phyloP scores from a whole-genome alignment of 2,113 vertebrate genomes.

The Bostrychus sinensis region DNA sequence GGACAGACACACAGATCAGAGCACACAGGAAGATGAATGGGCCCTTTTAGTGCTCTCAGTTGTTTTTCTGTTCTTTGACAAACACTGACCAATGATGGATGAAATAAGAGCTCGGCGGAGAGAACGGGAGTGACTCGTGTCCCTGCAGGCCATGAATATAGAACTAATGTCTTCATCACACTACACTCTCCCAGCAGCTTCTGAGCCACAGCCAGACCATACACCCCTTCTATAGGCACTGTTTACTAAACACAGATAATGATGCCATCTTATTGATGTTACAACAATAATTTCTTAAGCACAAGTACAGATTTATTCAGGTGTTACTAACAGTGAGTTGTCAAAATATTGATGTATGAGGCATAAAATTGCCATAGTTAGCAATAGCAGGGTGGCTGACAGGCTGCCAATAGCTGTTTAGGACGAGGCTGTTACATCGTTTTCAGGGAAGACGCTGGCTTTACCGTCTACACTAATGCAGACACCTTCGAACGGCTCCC shows the following conservation, averaged over 20 bases:
- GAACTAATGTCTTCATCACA: conserved; percentile 41
- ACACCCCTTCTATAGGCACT: background rate
- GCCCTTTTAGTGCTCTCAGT: conserved; percentile 44
- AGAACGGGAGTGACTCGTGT: conserved; percentile 18
- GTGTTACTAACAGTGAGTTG: no score
- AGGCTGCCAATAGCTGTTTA: no score
- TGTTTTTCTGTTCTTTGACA: conserved; percentile 58
- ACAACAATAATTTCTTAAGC: no score
- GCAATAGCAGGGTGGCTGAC: no score
- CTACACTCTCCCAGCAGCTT: conserved; percentile 22
- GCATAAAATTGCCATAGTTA: no score
- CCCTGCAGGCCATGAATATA: conserved; percentile 43
- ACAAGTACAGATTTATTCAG: no score
- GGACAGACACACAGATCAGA: conserved; percentile 21
- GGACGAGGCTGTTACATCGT: no score
- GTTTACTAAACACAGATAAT: background rate
- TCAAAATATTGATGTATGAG: no score
- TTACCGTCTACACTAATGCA: no score
- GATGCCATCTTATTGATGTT: no score
- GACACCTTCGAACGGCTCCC: no score
- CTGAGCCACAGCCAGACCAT: background rate
- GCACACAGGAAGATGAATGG: conserved; percentile 51
- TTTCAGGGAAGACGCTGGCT: no score
- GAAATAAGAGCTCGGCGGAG: conserved; percentile 51
- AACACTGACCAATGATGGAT: conserved; percentile 64